Conservation (phyloP, 2,888 invertebrate genomes). For the Chrysomela aeneicollis region DNA sequence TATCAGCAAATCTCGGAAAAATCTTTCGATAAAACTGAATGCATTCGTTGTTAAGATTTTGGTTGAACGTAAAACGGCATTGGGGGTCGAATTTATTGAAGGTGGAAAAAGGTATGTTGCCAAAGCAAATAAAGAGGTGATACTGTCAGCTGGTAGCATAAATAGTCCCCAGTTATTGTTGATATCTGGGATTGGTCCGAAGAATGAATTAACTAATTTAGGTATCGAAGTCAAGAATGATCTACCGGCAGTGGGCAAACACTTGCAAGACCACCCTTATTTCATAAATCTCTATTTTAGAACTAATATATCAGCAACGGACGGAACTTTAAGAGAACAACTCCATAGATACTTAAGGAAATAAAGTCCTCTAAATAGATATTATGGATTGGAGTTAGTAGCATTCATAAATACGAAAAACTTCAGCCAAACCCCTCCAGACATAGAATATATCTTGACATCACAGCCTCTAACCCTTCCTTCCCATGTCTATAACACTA, state of each 20-base stretch:
- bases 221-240: slow-evolving; percentile 71
- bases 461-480: slow-evolving; percentile 60
- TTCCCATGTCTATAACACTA: slow-evolving; percentile 10
- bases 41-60: slow-evolving; percentile 50
- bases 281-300: slow-evolving; percentile 21
- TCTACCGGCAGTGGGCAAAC: slow-evolving; percentile 77
- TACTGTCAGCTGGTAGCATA: slow-evolving; percentile 82
- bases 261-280: slow-evolving; percentile 76
- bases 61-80: slow-evolving; percentile 1
- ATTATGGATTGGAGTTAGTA: slow-evolving; percentile 14
- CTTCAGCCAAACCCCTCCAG: slow-evolving; percentile 35
- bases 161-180: slow-evolving; percentile 87
- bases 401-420: slow-evolving; percentile 29
- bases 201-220: slow-evolving; percentile 66
- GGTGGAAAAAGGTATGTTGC: slow-evolving; percentile 54
- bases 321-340: slow-evolving; percentile 13
- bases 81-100: slow-evolving; percentile 24
- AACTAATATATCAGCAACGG: slow-evolving; percentile 6
- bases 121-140: slow-evolving; percentile 75
- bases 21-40: slow-evolving; percentile 65
- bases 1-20: slow-evolving; percentile 12
- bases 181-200: slow-evolving; percentile 83
- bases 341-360: slow-evolving; percentile 17
- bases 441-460: slow-evolving; percentile 50
- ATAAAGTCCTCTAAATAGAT: slow-evolving; percentile 18